Evolutionary conservation across 2,113 vertebrate genomes (phyloP), one percentile per base, ranked within the genome.

Genomic region (Mohoua ochrocephala): DNA sequence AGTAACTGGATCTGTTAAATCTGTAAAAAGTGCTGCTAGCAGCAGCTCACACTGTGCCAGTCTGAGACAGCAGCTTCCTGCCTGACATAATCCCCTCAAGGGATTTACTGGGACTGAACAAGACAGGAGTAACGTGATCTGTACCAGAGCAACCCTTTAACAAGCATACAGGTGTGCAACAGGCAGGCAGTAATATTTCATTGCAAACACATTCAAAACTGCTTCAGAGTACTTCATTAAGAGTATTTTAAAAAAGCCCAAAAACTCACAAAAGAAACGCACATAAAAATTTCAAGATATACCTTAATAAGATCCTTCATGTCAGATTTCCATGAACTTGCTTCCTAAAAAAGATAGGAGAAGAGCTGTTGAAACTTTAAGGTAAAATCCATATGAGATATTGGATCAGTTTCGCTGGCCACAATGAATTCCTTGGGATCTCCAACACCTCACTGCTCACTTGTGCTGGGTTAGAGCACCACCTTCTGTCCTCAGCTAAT

Each of bases 221-320:
- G 19, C 60, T 88, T 13, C 52, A 53, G 27, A n/a, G n/a, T n/a
- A n/a, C n/a, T n/a, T n/a, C n/a, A n/a, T n/a, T n/a, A n/a, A n/a
- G 2, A 39, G n/a, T 5, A 12, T 28, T 82, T 33, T 2, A 0
- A 20, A 59, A 63, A 52, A 68, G 37, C 9, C 26, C 53, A 26
- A 68, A 54, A 6, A 9, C 7, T 4, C 41, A 44, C 47, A 22
- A 68, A 65, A 64, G 15, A 50, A 75, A 31, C 7, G 23, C 14
- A 13, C 2, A 65, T 1, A 45, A 45, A 47, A 54, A 56, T 13
- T 8, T 47, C 41, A 65, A 69, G 18, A 7, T 35, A 9, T 94
- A 98, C 97, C 97, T 97, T 97, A 53, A 64, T 30, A 61, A 96
- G 54, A 50, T 82, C 81, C 68, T 81, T 71, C 67, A 83, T 73